Base-by-base conservation (phyloP, 2,113 vertebrate genomes). In the Calyptomena viridis region DNA sequence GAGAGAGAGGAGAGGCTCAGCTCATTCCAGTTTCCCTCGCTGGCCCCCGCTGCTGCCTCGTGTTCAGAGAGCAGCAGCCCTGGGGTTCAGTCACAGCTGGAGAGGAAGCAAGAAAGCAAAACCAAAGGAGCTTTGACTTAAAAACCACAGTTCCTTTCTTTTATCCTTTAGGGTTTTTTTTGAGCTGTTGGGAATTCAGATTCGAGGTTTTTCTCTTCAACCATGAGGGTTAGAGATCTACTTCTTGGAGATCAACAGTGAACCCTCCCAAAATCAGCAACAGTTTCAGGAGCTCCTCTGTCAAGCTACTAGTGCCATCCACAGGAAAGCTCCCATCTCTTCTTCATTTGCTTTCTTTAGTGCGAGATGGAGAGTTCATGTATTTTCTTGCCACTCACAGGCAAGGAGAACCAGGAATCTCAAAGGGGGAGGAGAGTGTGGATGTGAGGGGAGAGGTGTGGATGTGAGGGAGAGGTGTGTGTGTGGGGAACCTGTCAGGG, bases 281-380 rank as follows among this genome's bases (percentile, higher is more conserved):
- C 39, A 33, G 11, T 12, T n/a, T 27, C 44, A 73, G 56, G 40
- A 84, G 16, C 30, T 67, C 11, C 27, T 71, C 33, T 23, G 13
- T 21, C 9, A 58, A 74, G 16, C 33, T 47, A 33, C 15, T 6
- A 8, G 31, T 71, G 42, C 46, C 16, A 23, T 22, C 15, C 13
- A 8, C 39, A 23, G 33, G 22, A 19, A 90, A 37, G 42, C 8
- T 69, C 25, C 27, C 2, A 3, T 8, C 22, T n/a, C 7, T 49
- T 42, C 0, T 0, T 12, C 27, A n/a, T 22, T 5, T 3, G 40
- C 13, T n/a, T 37, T 73, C 0, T 2, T 3, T 47, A 47, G 46
- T 22, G 3, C 22, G 69, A 44, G 15, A 25, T 1, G 2, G 25
- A 72, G 62, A 30, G 23, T 49, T 62, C 15, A 40, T 4, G 0